Conservation (phyloP, 2,113 vertebrate genomes). For the Rafetus swinhoei region DNA sequence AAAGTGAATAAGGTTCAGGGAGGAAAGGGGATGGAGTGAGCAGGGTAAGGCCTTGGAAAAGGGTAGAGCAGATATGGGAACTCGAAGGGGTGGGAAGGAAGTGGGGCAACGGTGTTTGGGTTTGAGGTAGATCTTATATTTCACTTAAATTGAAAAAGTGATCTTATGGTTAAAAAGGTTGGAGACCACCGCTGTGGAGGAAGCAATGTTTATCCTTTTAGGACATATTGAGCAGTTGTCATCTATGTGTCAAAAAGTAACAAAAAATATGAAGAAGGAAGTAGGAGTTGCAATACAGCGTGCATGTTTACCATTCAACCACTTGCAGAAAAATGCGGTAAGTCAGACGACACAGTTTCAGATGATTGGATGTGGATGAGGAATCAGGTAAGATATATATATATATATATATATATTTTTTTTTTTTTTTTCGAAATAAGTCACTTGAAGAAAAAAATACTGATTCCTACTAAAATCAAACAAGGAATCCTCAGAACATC, state of each 20-base stretch:
- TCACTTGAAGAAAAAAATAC: not conserved
- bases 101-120: too few relatives aligned
- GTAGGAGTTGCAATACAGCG: not conserved
- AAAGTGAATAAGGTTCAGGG: too few relatives aligned
- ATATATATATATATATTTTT: too few relatives aligned
- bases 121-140: too few relatives aligned
- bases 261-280: slow-evolving; percentile 28
- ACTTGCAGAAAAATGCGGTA: not conserved
- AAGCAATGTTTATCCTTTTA: not conserved
- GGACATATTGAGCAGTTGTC: slow-evolving; percentile 33
- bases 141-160: too few relatives aligned
- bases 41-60: too few relatives aligned
- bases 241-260: slow-evolving; percentile 11
- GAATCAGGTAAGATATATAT: slow-evolving; percentile 30
- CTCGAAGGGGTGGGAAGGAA: too few relatives aligned
- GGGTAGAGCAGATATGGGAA: too few relatives aligned
- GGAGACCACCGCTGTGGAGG: not conserved
- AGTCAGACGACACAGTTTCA: not conserved
- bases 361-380: not conserved
- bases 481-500: not conserved
- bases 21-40: too few relatives aligned
- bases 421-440: not conserved
- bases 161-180: too few relatives aligned
- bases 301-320: not conserved
- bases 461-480: not conserved